Evolutionary conservation across 2,113 vertebrate genomes (phyloP), one percentile per base, ranked within the genome.

Genomic region (Corythornis vintsioides): DNA sequence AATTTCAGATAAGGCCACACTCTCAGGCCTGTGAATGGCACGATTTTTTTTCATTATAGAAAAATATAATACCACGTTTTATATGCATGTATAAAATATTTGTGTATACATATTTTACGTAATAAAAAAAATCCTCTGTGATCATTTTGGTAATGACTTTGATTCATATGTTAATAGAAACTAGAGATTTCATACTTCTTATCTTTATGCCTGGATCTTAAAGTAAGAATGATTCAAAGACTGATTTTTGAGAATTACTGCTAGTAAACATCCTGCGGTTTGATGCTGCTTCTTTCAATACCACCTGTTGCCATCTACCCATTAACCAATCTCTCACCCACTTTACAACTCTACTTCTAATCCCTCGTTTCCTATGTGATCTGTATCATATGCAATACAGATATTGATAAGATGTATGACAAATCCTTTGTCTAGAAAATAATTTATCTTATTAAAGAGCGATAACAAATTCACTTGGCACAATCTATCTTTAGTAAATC

Each of bases 381-480:
- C 79, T 95, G 76, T 81, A 89, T 91, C 88, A 71, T 67, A 91
- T 42, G 72, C 90, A 91, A 60, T 65, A 70, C 43, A 93, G 92
- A 82, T 83, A 93, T 0, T 87, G 75, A 92, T 88, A 89, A 91
- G 64, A 95, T 74, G 71, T 38, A 83, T 91, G 69, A 88, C 72
- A 95, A 94, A 92, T 94, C 86, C 82, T 90, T 94, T 96, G 88
- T 96, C 94, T 96, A 94, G 92, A 94, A 95, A 94, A 86, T 86
- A 83, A 86, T 85, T 96, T 95, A 93, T 94, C 93, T 92, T 91
- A 89, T 94, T 96, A 95, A 88, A 90, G 53, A 74, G 40, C 4
- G 15, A 74, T 83, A 96, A 91, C 93, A 92, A 94, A 95, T 95
- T 89, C 90, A 86, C 90, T 95, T 29, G 40, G 56, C 85, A 94